A percentile compares a stretch with the other conserved stretches of the same genome.
These are phyloP conservation scores for Agraylea sexmaculata DNA, from an alignment of 1,140 invertebrate species.

Conservation along the genomic window DNA sequence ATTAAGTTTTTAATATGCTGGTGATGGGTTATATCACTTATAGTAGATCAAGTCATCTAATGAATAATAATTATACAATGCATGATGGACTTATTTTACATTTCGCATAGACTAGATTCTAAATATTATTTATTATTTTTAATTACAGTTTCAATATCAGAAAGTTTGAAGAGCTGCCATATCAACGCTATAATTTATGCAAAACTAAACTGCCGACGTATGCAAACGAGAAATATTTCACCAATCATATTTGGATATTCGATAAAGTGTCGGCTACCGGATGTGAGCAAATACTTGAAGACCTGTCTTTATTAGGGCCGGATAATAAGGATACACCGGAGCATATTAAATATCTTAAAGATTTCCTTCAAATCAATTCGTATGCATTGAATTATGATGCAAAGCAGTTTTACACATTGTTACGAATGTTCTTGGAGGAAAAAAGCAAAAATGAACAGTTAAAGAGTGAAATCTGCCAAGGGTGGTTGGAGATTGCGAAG, in stretches of 20 bases:
- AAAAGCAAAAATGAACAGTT: conserved; percentile 28
- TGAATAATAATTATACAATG: too few species aligned
- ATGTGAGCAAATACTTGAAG: conserved; percentile 51
- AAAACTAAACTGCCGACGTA: conserved; percentile 32
- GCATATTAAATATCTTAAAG: conserved; percentile 49
- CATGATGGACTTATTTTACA: too few species aligned
- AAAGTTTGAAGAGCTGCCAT: conserved; percentile 72
- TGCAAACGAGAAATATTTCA: conserved; percentile 38
- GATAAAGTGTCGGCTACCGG: conserved; percentile 61
- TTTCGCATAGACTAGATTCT: too few species aligned
- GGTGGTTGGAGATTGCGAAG: conserved; percentile 32
- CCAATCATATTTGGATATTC: conserved; percentile 59
- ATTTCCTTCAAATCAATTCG: conserved; percentile 52
- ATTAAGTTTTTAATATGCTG: too few species aligned
- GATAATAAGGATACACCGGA: conserved; percentile 30
- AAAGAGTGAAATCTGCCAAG: conserved; percentile 29
- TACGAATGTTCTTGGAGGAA: conserved; percentile 43
- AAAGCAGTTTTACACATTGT: conserved; percentile 59
- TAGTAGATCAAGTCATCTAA: too few species aligned
- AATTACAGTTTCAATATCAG: conserved; percentile 57
- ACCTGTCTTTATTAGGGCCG: conserved; percentile 42
- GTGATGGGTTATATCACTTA: too few species aligned
- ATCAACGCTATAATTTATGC: conserved; percentile 44
- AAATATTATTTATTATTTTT: too few species aligned
- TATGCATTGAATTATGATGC: conserved; percentile 61